A percentile compares a stretch with the other conserved stretches of the same genome.
Conservation (phyloP, 2,888 invertebrate genomes). For the Caenorhabditis macrosperma region DNA sequence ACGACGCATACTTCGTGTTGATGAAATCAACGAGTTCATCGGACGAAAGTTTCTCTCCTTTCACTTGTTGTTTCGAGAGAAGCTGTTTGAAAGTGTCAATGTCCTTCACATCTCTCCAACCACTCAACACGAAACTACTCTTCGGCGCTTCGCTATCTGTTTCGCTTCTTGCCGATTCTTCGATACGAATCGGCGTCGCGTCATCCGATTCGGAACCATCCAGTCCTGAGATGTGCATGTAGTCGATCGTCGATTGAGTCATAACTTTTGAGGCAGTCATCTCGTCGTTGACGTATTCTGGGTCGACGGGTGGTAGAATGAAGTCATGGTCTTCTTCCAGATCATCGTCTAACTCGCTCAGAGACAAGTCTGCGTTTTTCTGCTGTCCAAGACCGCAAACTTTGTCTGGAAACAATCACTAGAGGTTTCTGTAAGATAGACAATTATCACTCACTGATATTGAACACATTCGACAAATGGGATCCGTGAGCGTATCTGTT, state of each 20-base stretch:
- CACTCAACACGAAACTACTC: constrained; percentile 63
- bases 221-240: constrained; percentile 75
- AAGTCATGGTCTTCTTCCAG: constrained; percentile 69
- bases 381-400: constrained; percentile 34
- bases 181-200: constrained; percentile 33
- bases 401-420: constrained; percentile 33
- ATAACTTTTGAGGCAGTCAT: constrained; percentile 63
- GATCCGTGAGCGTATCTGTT: constrained; percentile 71
- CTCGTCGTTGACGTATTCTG: constrained; percentile 33
- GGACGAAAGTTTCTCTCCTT: constrained; percentile 18
- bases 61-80: constrained; percentile 46
- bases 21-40: constrained; percentile 26
- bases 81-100: constrained; percentile 46
- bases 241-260: constrained; percentile 74
- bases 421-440: not conserved
- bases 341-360: constrained; percentile 41
- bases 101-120: constrained; percentile 59
- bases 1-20: constrained; percentile 31
- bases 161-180: constrained; percentile 35
- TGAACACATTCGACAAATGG: constrained; percentile 60
- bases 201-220: constrained; percentile 69
- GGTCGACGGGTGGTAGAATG: constrained; percentile 66
- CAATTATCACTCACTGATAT: constrained; percentile 45
- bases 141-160: constrained; percentile 61
- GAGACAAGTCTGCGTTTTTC: not conserved